Evolutionary conservation across 2,113 vertebrate species (phyloP).

Genomic region (Rhodinocichla rosea): DNA sequence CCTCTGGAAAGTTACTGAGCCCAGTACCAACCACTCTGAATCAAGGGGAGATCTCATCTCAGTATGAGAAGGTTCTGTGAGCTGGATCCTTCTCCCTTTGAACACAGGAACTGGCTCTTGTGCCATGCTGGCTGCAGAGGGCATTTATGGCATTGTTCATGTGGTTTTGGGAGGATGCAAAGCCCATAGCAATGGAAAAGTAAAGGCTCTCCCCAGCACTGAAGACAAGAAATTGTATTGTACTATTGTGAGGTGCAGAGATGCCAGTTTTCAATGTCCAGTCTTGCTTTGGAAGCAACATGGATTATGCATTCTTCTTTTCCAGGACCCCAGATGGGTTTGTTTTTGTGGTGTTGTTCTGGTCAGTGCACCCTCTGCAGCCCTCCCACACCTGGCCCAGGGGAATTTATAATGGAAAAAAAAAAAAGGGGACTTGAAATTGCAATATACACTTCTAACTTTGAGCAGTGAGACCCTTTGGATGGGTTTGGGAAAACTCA

Average conservation of each 20-base stretch:
- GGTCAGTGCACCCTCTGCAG: background rate
- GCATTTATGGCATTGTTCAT: background rate
- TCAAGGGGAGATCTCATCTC: background rate
- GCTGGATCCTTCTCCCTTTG: background rate
- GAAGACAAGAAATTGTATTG: background rate
- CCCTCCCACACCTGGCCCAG: background rate
- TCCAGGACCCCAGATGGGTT: background rate
- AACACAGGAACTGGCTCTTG: background rate
- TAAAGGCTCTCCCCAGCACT: background rate
- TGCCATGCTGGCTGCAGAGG: background rate
- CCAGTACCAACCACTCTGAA: background rate
- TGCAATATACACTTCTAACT: background rate
- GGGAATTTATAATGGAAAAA: background rate
- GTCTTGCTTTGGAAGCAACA: background rate
- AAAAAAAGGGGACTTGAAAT: background rate
- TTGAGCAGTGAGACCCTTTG: background rate
- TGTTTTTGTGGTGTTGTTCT: background rate
- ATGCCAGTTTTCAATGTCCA: background rate
- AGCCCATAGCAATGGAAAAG: background rate
- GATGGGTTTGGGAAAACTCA: background rate
- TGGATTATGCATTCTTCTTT: background rate
- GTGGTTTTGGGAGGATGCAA: background rate
- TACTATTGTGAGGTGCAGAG: background rate
- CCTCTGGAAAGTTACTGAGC: background rate
- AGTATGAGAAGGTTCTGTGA: rapidly evolving